These are phyloP conservation scores for Conus betulinus DNA, from an alignment of 1,140 invertebrate genomes.

Conservation along the genomic window DNA sequence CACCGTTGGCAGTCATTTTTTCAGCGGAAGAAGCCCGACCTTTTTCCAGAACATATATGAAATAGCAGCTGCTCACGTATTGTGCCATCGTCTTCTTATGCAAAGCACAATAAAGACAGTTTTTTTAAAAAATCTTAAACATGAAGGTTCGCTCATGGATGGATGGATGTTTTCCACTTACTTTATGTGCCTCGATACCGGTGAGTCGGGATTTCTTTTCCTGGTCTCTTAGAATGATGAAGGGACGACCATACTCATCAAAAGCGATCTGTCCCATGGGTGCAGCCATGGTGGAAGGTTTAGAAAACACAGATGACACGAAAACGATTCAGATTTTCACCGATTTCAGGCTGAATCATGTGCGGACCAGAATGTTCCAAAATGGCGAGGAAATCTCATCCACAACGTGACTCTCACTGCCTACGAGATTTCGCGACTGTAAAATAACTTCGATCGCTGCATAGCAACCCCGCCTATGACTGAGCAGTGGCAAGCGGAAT, in stretches of 20 bases:
- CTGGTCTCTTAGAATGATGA: conserved; percentile 97
- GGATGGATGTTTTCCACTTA: conserved; percentile 69
- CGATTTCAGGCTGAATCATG: not conserved
- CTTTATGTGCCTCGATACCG: conserved; percentile 97
- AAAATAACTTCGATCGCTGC: conserved; percentile 13
- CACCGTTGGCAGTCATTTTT: no score
- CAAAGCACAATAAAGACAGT: no score
- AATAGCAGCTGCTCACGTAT: no score
- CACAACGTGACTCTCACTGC: not conserved
- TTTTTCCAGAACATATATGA: no score
- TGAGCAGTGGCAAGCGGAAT: not conserved
- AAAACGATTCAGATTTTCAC: not conserved
- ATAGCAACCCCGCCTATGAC: conserved; percentile 13
- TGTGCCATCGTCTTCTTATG: no score
- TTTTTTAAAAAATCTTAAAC: no score
- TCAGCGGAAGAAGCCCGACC: no score
- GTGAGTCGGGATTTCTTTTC: conserved; percentile 95
- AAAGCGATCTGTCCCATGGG: conserved; percentile 90
- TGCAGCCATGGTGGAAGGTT: conserved; percentile 64
- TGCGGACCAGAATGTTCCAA: conserved; percentile 2
- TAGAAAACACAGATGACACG: not conserved
- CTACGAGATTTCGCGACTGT: not conserved
- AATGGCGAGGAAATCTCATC: conserved; percentile 14
- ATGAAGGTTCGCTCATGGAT: no score
- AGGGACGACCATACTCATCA: conserved; percentile 98